Percentiles rank a stretch among this genome's conserved stretches.
Conservation (phyloP, 2,888 invertebrate genomes). For the Lepidonotus clava region DNA sequence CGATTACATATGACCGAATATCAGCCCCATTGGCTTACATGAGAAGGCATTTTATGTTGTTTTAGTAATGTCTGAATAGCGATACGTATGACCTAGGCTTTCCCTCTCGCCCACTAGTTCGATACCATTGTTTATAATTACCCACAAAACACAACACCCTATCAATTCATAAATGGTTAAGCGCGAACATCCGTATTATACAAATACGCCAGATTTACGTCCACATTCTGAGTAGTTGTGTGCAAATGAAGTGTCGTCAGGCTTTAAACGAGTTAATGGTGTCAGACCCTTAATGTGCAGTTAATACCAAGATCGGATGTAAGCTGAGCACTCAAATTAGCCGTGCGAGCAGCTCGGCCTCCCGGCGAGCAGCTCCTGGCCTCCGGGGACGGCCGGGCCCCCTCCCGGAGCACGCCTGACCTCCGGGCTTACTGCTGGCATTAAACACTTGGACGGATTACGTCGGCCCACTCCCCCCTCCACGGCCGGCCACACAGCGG, state of each 20-base stretch:
- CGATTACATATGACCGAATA: no score
- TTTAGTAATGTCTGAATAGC: no score
- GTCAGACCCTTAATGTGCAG: conserved; percentile 31
- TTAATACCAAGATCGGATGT: conserved; percentile 38
- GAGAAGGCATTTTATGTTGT: no score
- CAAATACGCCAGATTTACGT: neutral
- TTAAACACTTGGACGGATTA: conserved; percentile 31
- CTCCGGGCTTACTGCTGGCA: conserved; percentile 13
- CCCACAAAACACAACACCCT: no score
- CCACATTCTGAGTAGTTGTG: neutral
- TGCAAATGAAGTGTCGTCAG: neutral
- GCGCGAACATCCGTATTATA: no score
- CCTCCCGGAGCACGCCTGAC: neutral
- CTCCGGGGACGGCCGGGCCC: neutral
- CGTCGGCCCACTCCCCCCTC: neutral
- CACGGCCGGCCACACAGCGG: neutral
- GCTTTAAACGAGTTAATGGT: conserved; percentile 18
- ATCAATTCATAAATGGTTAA: no score
- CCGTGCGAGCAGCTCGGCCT: neutral
- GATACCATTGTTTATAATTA: no score
- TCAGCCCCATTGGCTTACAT: no score
- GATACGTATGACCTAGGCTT: no score
- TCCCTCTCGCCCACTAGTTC: no score
- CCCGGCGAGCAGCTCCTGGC: neutral
- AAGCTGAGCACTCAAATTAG: conserved; percentile 35